Percentiles rank a stretch among this genome's conserved stretches.
Evolutionary conservation across 2,113 vertebrate species (phyloP).

Genomic region (Macaca mulatta): DNA sequence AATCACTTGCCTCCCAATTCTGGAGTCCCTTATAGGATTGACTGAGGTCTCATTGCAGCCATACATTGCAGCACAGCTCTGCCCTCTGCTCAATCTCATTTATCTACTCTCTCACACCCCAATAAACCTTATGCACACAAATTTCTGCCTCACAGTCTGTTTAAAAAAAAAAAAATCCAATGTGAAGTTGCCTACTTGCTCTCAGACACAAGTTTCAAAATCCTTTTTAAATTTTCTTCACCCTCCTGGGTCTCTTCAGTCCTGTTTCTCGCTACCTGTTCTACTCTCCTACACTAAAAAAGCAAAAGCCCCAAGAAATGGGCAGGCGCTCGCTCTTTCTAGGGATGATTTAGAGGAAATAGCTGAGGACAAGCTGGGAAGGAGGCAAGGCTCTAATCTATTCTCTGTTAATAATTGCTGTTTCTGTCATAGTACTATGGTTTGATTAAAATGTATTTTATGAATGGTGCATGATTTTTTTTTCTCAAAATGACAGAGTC

Average conservation of each 20-base stretch:
- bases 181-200: not conserved
- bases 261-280: not conserved
- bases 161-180: not conserved
- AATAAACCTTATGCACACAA: accelerated
- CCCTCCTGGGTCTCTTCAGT: not conserved
- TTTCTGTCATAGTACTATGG: not conserved
- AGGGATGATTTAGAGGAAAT: not conserved
- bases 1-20: accelerated
- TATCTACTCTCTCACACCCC: not conserved
- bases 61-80: not conserved
- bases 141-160: not conserved
- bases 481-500: not conserved
- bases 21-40: not conserved
- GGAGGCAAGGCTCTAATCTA: not conserved
- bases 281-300: not conserved
- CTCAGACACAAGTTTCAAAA: not conserved
- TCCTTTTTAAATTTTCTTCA: not conserved
- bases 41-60: not conserved
- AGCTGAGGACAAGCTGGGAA: not conserved
- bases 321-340: not conserved
- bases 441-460: not conserved
- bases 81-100: not conserved
- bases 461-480: not conserved
- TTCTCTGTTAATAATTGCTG: not conserved
- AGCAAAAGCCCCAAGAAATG: not conserved